Evolutionary conservation across 2,113 vertebrate species (phyloP), one percentile per base, ranked within the genome.

Genomic region (Acinonyx jubatus): DNA sequence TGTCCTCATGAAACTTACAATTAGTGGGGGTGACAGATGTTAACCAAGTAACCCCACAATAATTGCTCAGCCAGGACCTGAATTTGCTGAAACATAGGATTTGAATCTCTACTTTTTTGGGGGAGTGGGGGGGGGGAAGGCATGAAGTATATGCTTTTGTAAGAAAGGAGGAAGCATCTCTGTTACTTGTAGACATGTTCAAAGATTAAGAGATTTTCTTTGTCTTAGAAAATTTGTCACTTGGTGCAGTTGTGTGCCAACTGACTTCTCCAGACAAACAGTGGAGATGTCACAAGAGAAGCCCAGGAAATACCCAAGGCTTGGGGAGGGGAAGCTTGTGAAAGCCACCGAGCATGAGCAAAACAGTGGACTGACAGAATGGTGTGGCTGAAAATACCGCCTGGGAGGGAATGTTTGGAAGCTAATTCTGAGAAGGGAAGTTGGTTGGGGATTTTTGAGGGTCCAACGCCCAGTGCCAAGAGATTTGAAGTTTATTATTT

Each of bases 401-500:
- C 0, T 8, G 14, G 57, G 36, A 4, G 33, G 82, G 18, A 29
- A 9, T 36, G 16, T 18, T 83, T 33, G 36, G 41, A 73, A 88
- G 69, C 87, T 21, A 31, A 25, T 84, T 79, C 50, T 80, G 79
- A 27, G 83, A 48, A 89, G 21, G 23, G 23, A 69, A 69, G 21
- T 63, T n/a, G 38, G 11, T 88, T 88, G 33, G 6, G 78, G 29
- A 74, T 27, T 82, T 80, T 65, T 41, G 85, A 93, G 50, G 16
- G 1, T 14, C 19, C 50, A 15, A 76, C 29, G 36, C 18, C 14
- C 45, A 41, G 38, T 68, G 9, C 29, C n/a, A 55, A 38, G 38
- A 74, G 96, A 95, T 80, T 61, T 89, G n/a, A 85, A 73, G 55
- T 81, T 76, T 68, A 80, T 80, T 74, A 57, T 80, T 38, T 21